Base-by-base conservation (phyloP, 2,888 invertebrate species). In the Leucoptera coffeella region DNA sequence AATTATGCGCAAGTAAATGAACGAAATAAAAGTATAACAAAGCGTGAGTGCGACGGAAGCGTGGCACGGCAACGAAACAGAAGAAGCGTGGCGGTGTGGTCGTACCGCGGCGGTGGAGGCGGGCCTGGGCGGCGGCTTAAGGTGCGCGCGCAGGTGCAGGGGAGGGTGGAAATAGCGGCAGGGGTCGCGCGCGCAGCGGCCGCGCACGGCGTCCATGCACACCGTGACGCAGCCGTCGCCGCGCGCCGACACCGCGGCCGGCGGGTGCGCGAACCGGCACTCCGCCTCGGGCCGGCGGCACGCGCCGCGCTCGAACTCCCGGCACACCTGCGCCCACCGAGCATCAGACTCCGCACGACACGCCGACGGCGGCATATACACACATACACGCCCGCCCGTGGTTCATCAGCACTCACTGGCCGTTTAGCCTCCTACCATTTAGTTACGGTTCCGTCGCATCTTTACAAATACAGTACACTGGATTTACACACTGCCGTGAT, bases 131-230 rank as follows among this genome's bases (percentile, higher is more conserved):
- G 92, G 92, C 82, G 91, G 90, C 89, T 91, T 91, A 85, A 92
- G 89, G 87, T 90, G 90, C 84, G 89, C 89, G 87, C 90, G 90
- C 80, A 95, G 92, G 89, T 95, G 94, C 84, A 92, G 86, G 82
- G 94, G 94, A 80, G 94, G 94, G 85, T 95, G 94, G 86, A 93
- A 94, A 90, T 94, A 94, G 85, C 93, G 91, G 89, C 95, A 95
- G 82, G 91, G 90, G 81, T 93, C 92, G 82, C 94, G 91, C 82
- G 88, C 85, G 85, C 94, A 94, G 84, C 91, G 87, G 81, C 91
- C 90, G 84, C 90, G 90, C 81, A 94, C 88, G 82, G 90, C 93
- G 85, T 95, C 94, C 93, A 94, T 94, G 91, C 95, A 95, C 82
- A 94, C 93, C 80, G 93, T 93, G 82, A 94, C 93, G 77, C 90